Base-by-base conservation (phyloP, 1,140 invertebrate species). In the Oncopodura yosiiana region DNA sequence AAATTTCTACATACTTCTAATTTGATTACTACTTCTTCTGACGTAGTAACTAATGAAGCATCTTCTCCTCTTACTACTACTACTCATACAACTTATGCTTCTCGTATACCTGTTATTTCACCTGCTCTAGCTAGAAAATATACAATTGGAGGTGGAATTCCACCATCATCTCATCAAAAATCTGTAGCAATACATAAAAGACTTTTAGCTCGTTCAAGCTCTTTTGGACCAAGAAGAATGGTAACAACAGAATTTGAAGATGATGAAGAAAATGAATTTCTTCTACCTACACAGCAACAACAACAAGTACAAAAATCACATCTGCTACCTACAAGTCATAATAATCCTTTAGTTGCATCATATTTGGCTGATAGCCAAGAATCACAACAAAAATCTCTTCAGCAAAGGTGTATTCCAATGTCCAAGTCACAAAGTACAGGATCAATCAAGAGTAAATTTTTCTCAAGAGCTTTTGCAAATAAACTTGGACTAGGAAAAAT, bases 121-220 rank as follows among this genome's bases (percentile, higher is more conserved):
- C 45, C 8, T 23, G 24, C 37, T 30, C 9, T 38, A 3, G 23
- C 29, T 12, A 30, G 50, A 18, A 54, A 63, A 36, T 60, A 57
- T 32, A 60, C 57, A 14, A 49, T 60, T 19, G 54, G 57, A 6
- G 61, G 53, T 3, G 54, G 50, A 36, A 38, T 56, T 34, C 30
- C 52, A 4, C 49, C 51, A n/a, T n/a, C n/a, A n/a, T n/a, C 2
- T 14, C 46, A 16, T 19, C 9, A 30, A 43, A 16, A 56, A 32
- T 5, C 4, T 30, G 50, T 34, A 9, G n/a, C 4, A 14, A 23
- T 41, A 4, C 18, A 53, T 1, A 18, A 42, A 3, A 34, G 45
- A n/a, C 38, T 29, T 24, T 32, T 60, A 37, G 34, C 53, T 0
- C 39, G 58, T 2, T 60, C 58, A 1, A 60, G 41, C 18, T 60